Evolutionary conservation across 2,888 invertebrate species (phyloP).

Genomic region (Polylopha cassiicola): DNA sequence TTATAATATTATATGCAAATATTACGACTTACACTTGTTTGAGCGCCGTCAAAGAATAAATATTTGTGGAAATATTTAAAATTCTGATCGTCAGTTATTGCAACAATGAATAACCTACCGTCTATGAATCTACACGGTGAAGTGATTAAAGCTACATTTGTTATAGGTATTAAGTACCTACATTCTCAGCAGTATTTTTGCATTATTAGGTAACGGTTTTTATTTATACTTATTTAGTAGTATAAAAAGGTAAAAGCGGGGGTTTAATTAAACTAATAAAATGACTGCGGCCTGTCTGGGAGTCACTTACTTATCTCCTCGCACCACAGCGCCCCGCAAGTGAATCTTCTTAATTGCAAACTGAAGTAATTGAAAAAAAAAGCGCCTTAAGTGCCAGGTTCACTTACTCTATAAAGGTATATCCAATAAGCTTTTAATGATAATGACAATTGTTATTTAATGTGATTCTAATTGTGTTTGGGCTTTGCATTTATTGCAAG

Average conservation of each 20-base stretch:
- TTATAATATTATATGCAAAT: conserved; percentile 34
- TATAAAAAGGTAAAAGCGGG: conserved; percentile 28
- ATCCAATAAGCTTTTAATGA: too few relatives aligned
- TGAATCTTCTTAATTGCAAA: conserved; percentile 54
- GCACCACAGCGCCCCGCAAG: conserved; percentile 36
- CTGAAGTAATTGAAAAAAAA: conserved; percentile 51
- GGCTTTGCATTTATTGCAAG: too few relatives aligned
- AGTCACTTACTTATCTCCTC: conserved; percentile 45
- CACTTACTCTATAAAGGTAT: too few relatives aligned
- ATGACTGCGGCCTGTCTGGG: conserved; percentile 35
- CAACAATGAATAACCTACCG: too few relatives aligned
- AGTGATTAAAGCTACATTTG: too few relatives aligned
- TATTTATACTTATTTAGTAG: neutral
- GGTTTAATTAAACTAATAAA: conserved; percentile 52
- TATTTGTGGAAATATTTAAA: conserved; percentile 12
- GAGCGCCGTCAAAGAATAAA: conserved; percentile 16
- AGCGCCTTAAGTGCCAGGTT: conserved; percentile 41
- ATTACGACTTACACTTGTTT: conserved; percentile 32
- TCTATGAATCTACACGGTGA: too few relatives aligned
- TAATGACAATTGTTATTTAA: too few relatives aligned
- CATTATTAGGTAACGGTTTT: conserved; percentile 1
- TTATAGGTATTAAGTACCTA: too few relatives aligned
- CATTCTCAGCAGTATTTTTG: too few relatives aligned
- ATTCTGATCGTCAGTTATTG: too few relatives aligned
- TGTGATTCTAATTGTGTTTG: too few relatives aligned